Conservation (phyloP, 2,113 vertebrate genomes). For the Caranx melampygus region DNA sequence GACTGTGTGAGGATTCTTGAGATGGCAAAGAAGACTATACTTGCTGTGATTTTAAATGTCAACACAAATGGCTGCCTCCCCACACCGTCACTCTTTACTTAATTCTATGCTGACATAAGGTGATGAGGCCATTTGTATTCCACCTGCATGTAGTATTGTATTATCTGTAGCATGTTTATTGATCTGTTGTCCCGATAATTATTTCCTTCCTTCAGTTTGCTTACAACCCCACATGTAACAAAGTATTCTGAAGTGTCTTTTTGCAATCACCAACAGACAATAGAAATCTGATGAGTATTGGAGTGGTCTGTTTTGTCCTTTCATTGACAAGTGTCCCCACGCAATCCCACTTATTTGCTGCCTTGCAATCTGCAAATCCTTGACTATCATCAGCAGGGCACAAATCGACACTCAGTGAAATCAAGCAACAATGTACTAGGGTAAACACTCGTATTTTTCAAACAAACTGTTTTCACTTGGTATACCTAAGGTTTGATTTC, state of each 20-base stretch:
- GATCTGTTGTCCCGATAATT: background rate
- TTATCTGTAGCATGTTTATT: background rate
- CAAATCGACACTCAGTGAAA: background rate
- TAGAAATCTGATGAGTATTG: background rate
- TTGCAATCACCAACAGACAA: background rate
- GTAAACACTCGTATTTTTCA: no score
- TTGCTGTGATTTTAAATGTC: constrained; percentile 40
- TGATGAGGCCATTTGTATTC: background rate
- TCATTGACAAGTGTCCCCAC: background rate
- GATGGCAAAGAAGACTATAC: constrained; percentile 14
- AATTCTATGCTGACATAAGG: background rate
- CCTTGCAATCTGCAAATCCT: background rate
- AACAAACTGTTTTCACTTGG: background rate
- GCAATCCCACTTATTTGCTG: background rate
- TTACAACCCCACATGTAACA: no score
- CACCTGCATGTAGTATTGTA: no score
- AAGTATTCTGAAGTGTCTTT: background rate
- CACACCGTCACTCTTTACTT: background rate
- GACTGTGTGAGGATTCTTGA: constrained; percentile 42
- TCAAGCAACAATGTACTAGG: no score
- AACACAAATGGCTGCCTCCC: constrained; percentile 25
- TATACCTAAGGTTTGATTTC: background rate
- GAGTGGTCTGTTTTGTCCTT: background rate
- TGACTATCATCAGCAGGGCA: background rate
- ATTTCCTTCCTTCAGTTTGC: no score